Base-by-base conservation (phyloP, 2,797 vertebrate genomes). In the Sebastiscus tertius region DNA sequence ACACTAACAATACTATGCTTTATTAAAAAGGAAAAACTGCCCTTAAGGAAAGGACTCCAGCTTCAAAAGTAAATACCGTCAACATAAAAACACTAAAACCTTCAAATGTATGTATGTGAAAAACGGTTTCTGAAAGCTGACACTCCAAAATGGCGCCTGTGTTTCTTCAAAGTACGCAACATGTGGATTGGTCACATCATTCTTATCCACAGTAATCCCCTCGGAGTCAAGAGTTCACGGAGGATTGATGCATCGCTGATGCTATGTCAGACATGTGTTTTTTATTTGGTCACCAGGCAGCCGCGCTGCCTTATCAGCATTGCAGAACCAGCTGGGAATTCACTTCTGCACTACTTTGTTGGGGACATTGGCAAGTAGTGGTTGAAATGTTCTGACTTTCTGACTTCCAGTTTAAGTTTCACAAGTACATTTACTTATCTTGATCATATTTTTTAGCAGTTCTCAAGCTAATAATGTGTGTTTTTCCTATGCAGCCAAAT, bases 231-330 rank as follows among this genome's bases (percentile, higher is more conserved):
- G 85, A 91, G 94, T 94, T 94, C 91, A 91, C 4, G 20, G 75
- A 87, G 87, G 90, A 92, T 90, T 85, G 93, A 91, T 90, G 90
- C 71, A 75, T 88, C 88, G 89, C 87, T 88, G 84, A 75, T 80
- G 87, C 86, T 84, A 67, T 83, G 89, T 93, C 78, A 87, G 89
- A 90, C 93, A 94, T 92, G 83, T 95, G 94, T 86, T 94, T 93
- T 93, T 86, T 86, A 91, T 95, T 94, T 92, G 87, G 88, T 84
- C 85, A 84, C 87, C 88, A 87, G 89, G 87, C 88, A 84, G 87
- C 81, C 66, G 2, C 3, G 7, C 65, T 79, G 85, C 73, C 86
- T 93, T 91, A 93, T 93, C 90, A 86, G 69, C 88, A 76, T 72
- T 86, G 74, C 88, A 88, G 75, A 88, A 85, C 88, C 92, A 91